Evolutionary conservation across 1,140 invertebrate genomes (phyloP).

Genomic region (Ips nitidus): DNA sequence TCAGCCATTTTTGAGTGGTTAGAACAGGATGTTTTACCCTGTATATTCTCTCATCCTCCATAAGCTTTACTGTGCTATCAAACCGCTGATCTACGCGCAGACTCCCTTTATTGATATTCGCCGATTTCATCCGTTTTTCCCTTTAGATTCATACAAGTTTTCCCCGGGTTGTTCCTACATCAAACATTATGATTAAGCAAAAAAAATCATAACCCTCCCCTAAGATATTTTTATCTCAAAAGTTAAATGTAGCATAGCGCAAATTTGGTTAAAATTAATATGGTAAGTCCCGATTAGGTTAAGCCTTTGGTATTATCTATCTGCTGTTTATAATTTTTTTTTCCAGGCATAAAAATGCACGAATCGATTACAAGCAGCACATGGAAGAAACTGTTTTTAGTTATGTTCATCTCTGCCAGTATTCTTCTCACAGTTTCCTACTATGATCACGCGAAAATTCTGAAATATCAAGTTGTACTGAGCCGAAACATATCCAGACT

Average conservation of each 20-base stretch:
- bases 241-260: no score
- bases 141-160: no score
- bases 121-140: constrained; percentile 13
- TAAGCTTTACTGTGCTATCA: constrained; percentile 8
- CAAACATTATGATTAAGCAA: no score
- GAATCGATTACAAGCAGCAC: neutral
- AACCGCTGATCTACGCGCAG: constrained; percentile 27
- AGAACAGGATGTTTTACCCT: neutral
- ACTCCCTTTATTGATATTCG: constrained; percentile 33
- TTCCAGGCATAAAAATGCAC: constrained; percentile 20
- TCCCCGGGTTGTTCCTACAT: no score
- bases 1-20: no score
- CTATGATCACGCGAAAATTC: constrained; percentile 23
- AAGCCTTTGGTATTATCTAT: neutral
- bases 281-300: neutral
- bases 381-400: constrained; percentile 27
- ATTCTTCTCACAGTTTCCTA: constrained; percentile 29
- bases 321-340: constrained; percentile 5
- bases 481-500: constrained; percentile 39
- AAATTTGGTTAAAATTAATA: no score
- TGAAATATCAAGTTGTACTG: constrained; percentile 21
- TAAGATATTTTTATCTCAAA: no score
- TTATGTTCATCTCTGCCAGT: constrained; percentile 19
- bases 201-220: no score
- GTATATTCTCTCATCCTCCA: constrained; percentile 1